Evolutionary conservation across 2,797 vertebrate genomes (phyloP), one percentile per base, ranked within the genome.

Genomic region (Toxotes lorentzi): DNA sequence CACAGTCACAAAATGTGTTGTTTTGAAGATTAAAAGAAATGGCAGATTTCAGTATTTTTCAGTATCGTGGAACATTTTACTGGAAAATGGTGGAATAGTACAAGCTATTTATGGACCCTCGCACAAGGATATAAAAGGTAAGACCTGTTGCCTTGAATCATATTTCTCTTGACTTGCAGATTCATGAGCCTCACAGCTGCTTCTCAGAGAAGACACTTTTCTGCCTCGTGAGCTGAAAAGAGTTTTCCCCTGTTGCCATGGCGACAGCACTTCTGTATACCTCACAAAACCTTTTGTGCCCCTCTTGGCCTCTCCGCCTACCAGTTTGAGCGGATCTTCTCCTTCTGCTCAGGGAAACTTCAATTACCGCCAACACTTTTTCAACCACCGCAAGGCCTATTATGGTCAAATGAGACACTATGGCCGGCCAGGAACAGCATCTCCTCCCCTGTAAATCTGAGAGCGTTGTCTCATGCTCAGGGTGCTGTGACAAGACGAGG

Each of bases 351-450:
- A 81, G 93, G 81, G 87, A 93, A 94, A 95, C 93, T 89, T 93
- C 90, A 95, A 92, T 94, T 93, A 94, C 94, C 82, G 19, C 68
- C 92, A 90, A 91, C 84, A 91, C 87, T 90, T 93, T 90, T 92
- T 91, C 88, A 88, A 88, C 84, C 79, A 79, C 80, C 62, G 68
- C 91, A 82, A 86, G 81, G 87, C 95, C 95, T 95, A 96, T 95
- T 95, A 96, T 95, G 95, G 95, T 95, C 92, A 96, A 94, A 92
- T 82, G 73, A 90, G 91, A 84, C 83, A 72, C 82, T 78, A 72
- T 63, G 79, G 86, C 72, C 75, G 74, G 80, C 89, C 77, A 16
- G 87, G 90, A 93, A 86, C 92, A 63, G 86, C 85, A 81, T 86
- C 91, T 93, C 88, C 90, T 88, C 82, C 86, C 61, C 90, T 85